Conservation (phyloP, 2,797 vertebrate species). For the Odontamblyopus rebecca region DNA sequence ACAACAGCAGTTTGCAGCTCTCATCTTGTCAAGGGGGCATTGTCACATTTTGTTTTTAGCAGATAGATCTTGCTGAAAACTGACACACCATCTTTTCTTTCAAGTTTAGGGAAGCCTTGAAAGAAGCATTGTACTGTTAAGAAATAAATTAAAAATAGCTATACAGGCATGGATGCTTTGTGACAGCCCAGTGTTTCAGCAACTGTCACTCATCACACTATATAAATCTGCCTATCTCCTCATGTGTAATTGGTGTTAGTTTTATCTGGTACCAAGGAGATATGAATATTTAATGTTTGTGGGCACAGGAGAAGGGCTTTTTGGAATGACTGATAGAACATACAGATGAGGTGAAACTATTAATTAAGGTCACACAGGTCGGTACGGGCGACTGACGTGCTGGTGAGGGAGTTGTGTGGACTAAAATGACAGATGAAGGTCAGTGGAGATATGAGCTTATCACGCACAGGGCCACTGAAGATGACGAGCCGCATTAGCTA, state of each 20-base stretch:
- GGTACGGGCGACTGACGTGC: constrained; percentile 28
- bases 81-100: constrained; percentile 37
- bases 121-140: constrained; percentile 20
- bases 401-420: constrained; percentile 10
- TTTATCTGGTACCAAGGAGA: constrained; percentile 48
- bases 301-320: constrained; percentile 36
- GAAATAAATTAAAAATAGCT: constrained; percentile 2
- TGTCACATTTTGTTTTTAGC: constrained; percentile 33
- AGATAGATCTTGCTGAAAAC: constrained; percentile 32
- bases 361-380: constrained; percentile 60
- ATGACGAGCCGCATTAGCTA: constrained; percentile 27
- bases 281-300: constrained; percentile 67
- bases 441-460: constrained; percentile 33
- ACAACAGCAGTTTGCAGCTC: constrained; percentile 12
- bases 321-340: constrained; percentile 44
- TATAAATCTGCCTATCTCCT: constrained; percentile 46
- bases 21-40: constrained; percentile 13
- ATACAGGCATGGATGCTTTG: constrained; percentile 6
- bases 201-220: constrained; percentile 54
- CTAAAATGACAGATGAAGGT: constrained; percentile 53
- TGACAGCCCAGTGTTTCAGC: constrained; percentile 32
- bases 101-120: constrained; percentile 34
- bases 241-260: constrained; percentile 58
- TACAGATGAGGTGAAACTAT: constrained; percentile 46
- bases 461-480: constrained; percentile 14